phyloP scores from a whole-genome alignment of 2,888 invertebrate genomes.

The Tetranychus piercei region DNA sequence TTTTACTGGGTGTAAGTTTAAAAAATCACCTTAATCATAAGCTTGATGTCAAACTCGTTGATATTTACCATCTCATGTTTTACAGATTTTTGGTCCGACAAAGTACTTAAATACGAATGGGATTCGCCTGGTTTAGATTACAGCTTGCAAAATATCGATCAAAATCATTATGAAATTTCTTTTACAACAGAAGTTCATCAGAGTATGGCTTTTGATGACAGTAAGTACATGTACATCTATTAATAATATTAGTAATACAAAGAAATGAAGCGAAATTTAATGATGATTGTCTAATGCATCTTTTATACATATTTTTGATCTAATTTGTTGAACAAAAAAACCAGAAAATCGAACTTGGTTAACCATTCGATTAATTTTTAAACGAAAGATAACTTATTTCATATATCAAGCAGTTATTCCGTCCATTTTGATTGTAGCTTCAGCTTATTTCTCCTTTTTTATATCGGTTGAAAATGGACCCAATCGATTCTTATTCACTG shows the following conservation, averaged over 20 bases:
- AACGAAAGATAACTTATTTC: slow-evolving; percentile 2
- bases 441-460: slow-evolving; percentile 5
- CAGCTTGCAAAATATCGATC: neutral
- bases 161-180: neutral
- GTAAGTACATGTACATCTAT: neutral
- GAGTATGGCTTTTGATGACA: neutral
- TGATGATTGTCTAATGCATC: neutral
- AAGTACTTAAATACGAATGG: neutral
- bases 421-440: neutral
- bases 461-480: slow-evolving; percentile 10
- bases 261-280: neutral
- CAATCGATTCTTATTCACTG: slow-evolving; percentile 3
- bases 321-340: no score
- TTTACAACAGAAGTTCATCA: neutral
- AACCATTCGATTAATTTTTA: neutral
- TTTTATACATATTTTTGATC: neutral
- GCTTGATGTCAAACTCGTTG: no score
- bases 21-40: neutral
- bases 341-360: neutral
- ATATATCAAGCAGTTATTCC: slow-evolving; percentile 5
- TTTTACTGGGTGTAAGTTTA: slow-evolving; percentile 4
- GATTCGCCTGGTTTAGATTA: neutral
- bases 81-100: neutral
- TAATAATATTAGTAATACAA: no score
- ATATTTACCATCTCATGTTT: no score